phyloP scores from a whole-genome alignment of 1,140 invertebrate species.

The Heliconius melpomene region DNA sequence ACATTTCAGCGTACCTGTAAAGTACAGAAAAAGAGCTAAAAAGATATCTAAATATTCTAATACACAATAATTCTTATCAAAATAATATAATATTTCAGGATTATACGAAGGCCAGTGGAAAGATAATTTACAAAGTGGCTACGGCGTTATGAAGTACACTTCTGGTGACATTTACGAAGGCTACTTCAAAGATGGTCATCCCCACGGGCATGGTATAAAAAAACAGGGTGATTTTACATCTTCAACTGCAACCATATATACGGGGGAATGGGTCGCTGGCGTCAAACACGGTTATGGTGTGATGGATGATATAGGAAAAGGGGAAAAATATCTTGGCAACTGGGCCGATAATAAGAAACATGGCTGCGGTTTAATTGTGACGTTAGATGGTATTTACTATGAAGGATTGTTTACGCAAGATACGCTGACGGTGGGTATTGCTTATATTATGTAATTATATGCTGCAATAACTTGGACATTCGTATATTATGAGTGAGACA shows the following conservation, averaged over 20 bases:
- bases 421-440: conserved; percentile 85
- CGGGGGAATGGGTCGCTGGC: conserved; percentile 91
- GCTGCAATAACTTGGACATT: background rate
- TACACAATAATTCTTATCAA: too few relatives aligned
- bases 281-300: conserved; percentile 92
- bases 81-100: conserved; percentile 57
- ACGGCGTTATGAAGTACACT: conserved; percentile 87
- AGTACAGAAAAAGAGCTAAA: too few relatives aligned
- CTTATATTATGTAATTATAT: conserved; percentile 23
- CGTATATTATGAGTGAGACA: too few relatives aligned
- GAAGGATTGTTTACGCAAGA: conserved; percentile 92
- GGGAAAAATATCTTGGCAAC: conserved; percentile 94
- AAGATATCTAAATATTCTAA: too few relatives aligned
- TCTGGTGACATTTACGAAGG: conserved; percentile 90
- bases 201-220: conserved; percentile 91
- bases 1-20: too few relatives aligned
- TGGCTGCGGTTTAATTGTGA: conserved; percentile 91
- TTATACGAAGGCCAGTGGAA: conserved; percentile 92
- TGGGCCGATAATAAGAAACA: conserved; percentile 92
- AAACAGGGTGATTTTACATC: conserved; percentile 90
- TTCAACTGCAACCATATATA: conserved; percentile 89
- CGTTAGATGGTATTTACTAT: conserved; percentile 94
- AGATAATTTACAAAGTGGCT: conserved; percentile 91
- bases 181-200: conserved; percentile 90
- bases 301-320: conserved; percentile 91